Conservation (phyloP, 2,888 invertebrate species). For the Andrena dorsata region DNA sequence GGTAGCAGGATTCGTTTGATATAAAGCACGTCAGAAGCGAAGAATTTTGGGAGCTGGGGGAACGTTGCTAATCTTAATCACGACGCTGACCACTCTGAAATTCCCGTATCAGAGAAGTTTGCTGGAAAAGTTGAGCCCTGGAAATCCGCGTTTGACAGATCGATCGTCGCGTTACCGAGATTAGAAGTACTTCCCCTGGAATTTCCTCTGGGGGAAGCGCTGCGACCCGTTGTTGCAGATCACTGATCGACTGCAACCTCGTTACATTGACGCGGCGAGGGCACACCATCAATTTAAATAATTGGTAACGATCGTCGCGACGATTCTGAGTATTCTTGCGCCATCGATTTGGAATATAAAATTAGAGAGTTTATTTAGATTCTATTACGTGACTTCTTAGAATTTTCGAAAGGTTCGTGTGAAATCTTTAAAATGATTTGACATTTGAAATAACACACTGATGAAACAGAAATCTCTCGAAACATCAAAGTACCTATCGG, state of each 20-base stretch:
- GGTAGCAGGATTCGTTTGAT: background rate
- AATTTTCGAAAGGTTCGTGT: too few relatives aligned
- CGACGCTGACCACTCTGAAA: background rate
- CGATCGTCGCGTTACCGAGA: constrained; percentile 25
- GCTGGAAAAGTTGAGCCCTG: constrained; percentile 17
- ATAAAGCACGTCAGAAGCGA: background rate
- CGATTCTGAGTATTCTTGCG: too few relatives aligned
- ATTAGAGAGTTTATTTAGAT: too few relatives aligned
- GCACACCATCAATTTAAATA: background rate
- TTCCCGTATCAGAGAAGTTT: background rate
- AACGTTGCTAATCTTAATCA: background rate
- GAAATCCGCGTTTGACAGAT: constrained; percentile 54
- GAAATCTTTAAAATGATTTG: too few relatives aligned
- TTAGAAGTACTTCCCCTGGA: constrained; percentile 41
- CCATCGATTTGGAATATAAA: too few relatives aligned
- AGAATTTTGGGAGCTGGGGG: background rate
- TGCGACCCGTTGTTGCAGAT: background rate
- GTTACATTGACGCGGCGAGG: background rate
- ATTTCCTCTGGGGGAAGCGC: constrained; percentile 1
- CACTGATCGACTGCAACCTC: background rate
- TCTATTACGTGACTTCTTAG: too few relatives aligned
- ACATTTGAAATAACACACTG: too few relatives aligned
- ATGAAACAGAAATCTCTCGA: too few relatives aligned
- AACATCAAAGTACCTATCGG: background rate
- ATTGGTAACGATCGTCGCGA: background rate